Conservation (phyloP, 2,888 invertebrate species). For the Noctua janthina region DNA sequence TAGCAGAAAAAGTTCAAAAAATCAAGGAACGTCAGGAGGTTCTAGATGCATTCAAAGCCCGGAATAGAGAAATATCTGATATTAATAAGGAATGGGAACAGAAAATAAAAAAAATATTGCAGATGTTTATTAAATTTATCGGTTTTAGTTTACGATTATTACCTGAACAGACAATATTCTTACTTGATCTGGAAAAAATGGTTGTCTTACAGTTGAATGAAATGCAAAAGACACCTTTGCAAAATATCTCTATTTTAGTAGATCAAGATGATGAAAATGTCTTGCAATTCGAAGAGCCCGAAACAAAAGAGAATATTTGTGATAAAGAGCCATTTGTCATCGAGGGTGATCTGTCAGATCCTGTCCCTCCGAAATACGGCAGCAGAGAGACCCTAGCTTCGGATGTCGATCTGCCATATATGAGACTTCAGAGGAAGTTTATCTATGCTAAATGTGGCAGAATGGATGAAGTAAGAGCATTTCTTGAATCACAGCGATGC, state of each 20-base stretch:
- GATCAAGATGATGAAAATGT: constrained; percentile 74
- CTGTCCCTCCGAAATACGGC: constrained; percentile 75
- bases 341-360: constrained; percentile 78
- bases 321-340: constrained; percentile 80
- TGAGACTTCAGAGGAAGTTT: constrained; percentile 80
- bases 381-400: constrained; percentile 83
- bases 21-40: constrained; percentile 77
- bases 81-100: constrained; percentile 84
- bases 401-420: constrained; percentile 79
- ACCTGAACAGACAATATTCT: constrained; percentile 85
- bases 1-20: constrained; percentile 76
- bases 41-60: constrained; percentile 73
- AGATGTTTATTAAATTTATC: constrained; percentile 85
- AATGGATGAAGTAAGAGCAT: constrained; percentile 80
- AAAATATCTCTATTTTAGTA: constrained; percentile 74
- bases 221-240: constrained; percentile 78
- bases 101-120: constrained; percentile 82
- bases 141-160: constrained; percentile 84
- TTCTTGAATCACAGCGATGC: constrained; percentile 79
- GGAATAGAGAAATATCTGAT: constrained; percentile 73
- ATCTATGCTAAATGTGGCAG: constrained; percentile 85
- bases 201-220: constrained; percentile 85
- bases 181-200: constrained; percentile 85
- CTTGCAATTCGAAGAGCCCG: constrained; percentile 74
- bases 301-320: constrained; percentile 68